Percentiles rank a stretch among this genome's conserved stretches.
Conservation (phyloP, 1,140 invertebrate genomes). For the Oncopeltus fasciatus region DNA sequence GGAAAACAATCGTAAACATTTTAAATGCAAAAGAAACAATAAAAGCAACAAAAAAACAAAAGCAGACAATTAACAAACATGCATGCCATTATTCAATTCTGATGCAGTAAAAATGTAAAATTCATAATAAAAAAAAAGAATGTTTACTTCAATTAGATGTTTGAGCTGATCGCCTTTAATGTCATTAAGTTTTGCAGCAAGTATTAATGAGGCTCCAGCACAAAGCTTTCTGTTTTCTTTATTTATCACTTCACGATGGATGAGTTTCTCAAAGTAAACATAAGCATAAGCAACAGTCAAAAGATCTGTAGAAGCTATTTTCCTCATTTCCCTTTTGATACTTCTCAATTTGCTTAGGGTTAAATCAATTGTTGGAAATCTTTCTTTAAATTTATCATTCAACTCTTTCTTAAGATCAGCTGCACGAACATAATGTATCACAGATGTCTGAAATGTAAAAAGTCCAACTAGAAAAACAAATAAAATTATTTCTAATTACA, state of each 20-base stretch:
- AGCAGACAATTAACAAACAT: too few relatives aligned
- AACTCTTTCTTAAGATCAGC: slow-evolving; percentile 94
- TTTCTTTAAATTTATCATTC: slow-evolving; percentile 92
- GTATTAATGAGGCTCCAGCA: slow-evolving; percentile 81
- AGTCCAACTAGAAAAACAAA: too few relatives aligned
- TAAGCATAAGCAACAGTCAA: slow-evolving; percentile 89
- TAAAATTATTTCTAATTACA: too few relatives aligned
- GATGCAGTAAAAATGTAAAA: too few relatives aligned
- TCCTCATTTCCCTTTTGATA: slow-evolving; percentile 87
- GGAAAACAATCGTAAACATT: too few relatives aligned
- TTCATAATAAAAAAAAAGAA: not conserved
- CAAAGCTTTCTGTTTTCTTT: slow-evolving; percentile 91
- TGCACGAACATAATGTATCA: slow-evolving; percentile 91
- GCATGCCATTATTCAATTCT: too few relatives aligned
- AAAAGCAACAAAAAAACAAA: too few relatives aligned
- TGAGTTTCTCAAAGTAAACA: slow-evolving; percentile 94
- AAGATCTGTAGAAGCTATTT: slow-evolving; percentile 75
- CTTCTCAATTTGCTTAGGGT: slow-evolving; percentile 93
- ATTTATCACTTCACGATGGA: slow-evolving; percentile 80
- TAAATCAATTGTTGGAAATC: slow-evolving; percentile 86
- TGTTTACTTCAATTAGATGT: slow-evolving; percentile 65
- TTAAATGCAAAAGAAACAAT: too few relatives aligned
- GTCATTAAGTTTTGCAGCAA: slow-evolving; percentile 93
- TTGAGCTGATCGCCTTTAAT: slow-evolving; percentile 79
- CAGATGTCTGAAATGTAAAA: slow-evolving; percentile 52